phyloP scores from a whole-genome alignment of 2,888 invertebrate species.

The Lasioglossum villosulum region DNA sequence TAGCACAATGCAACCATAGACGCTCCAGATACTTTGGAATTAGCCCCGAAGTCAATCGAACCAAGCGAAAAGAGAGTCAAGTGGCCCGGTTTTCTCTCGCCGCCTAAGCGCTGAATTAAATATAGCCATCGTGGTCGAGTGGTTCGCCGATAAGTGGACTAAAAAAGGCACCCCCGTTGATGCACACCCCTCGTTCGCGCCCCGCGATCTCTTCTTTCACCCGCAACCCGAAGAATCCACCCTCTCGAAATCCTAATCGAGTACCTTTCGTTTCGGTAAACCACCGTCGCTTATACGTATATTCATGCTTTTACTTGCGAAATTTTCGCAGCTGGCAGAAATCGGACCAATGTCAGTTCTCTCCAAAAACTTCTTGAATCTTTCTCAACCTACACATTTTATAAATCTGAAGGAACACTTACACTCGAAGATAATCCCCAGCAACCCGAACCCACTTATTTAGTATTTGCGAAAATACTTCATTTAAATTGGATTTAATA shows the following conservation, averaged over 20 bases:
- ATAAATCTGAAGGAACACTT: neutral
- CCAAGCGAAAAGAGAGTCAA: slow-evolving; percentile 43
- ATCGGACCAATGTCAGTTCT: neutral
- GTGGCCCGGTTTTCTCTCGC: slow-evolving; percentile 44
- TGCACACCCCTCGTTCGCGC: slow-evolving; percentile 27
- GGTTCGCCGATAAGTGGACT: slow-evolving; percentile 54
- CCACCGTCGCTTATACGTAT: neutral
- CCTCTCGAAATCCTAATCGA: slow-evolving; percentile 1
- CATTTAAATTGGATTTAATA: neutral
- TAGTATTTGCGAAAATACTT: neutral
- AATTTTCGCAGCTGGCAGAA: neutral
- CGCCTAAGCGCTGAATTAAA: slow-evolving; percentile 61
- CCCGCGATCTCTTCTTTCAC: neutral
- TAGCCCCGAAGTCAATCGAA: slow-evolving; percentile 48
- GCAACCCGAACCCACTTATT: neutral
- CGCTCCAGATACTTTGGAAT: slow-evolving; percentile 30
- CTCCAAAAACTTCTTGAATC: neutral
- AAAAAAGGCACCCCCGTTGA: slow-evolving; percentile 30
- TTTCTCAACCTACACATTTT: neutral
- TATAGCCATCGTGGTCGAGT: slow-evolving; percentile 59
- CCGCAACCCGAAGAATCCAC: slow-evolving; percentile 7
- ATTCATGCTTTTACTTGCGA: neutral
- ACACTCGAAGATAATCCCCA: neutral
- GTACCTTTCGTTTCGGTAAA: neutral
- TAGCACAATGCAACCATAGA: slow-evolving; percentile 10